These are phyloP conservation scores for Leptinotarsa tumamoca DNA, from an alignment of 2,888 invertebrate species.

Conservation along the genomic window DNA sequence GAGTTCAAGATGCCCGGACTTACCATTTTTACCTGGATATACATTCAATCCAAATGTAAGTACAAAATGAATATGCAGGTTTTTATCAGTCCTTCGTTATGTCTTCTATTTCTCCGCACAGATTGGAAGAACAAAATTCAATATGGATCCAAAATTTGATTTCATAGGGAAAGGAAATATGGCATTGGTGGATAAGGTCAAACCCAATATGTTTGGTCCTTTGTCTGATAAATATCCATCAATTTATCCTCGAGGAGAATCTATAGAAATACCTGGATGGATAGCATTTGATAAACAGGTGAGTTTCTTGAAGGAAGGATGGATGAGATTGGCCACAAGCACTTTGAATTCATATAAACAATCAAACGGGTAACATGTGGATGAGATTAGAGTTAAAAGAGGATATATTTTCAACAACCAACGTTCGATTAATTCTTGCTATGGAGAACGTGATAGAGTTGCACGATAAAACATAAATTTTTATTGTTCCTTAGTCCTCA, in stretches of 20 bases:
- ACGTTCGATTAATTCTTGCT: too few species aligned
- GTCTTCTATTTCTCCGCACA: conserved; percentile 56
- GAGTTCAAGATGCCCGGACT: conserved; percentile 70
- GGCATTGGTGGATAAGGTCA: conserved; percentile 73
- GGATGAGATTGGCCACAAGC: too few species aligned
- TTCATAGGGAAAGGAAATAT: conserved; percentile 70
- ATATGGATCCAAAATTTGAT: conserved; percentile 69
- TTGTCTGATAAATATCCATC: conserved; percentile 74
- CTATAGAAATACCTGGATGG: conserved; percentile 84
- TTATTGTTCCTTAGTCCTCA: too few species aligned
- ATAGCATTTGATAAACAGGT: conserved; percentile 85
- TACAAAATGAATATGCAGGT: background rate
- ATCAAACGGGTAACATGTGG: too few species aligned
- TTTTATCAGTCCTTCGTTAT: background rate
- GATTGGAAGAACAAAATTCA: conserved; percentile 75
- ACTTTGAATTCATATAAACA: too few species aligned
- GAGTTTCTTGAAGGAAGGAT: too few species aligned
- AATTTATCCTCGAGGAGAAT: conserved; percentile 80
- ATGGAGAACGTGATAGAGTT: too few species aligned
- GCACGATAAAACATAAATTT: too few species aligned
- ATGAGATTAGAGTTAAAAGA: too few species aligned
- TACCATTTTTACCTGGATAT: conserved; percentile 82
- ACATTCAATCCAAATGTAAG: conserved; percentile 76
- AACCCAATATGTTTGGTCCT: conserved; percentile 73
- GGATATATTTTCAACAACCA: too few species aligned